Conservation (phyloP, 2,113 vertebrate species). For the Calyptommatus sinebrachiatus region DNA sequence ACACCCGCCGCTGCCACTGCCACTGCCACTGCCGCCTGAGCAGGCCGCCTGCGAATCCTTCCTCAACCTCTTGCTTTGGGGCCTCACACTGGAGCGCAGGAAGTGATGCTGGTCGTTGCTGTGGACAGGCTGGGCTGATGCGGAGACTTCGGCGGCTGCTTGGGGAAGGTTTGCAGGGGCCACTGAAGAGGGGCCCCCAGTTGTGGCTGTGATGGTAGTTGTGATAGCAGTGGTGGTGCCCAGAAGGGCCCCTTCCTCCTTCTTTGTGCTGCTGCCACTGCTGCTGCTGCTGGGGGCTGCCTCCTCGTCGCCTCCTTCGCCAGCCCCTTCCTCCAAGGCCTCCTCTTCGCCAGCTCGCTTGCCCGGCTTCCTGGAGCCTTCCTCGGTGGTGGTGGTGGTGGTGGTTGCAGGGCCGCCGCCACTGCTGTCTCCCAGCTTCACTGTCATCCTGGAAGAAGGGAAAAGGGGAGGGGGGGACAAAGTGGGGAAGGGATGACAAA, state of each 20-base stretch:
- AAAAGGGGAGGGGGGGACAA: conserved; percentile 66
- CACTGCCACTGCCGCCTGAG: conserved; percentile 76
- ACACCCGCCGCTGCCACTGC: conserved; percentile 60
- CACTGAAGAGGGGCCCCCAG: conserved; percentile 59
- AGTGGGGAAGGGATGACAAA: conserved; percentile 60
- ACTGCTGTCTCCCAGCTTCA: conserved; percentile 88
- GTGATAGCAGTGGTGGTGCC: conserved; percentile 68
- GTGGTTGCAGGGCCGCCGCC: conserved; percentile 27
- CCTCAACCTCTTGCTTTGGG: conserved; percentile 94
- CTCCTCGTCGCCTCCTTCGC: conserved; percentile 90
- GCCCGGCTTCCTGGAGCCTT: conserved; percentile 86
- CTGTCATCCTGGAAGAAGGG: conserved; percentile 89
- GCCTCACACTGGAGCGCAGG: conserved; percentile 95
- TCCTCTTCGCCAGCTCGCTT: conserved; percentile 89
- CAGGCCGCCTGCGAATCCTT: conserved; percentile 86
- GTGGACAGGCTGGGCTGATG: conserved; percentile 70
- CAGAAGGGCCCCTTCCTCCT: conserved; percentile 80
- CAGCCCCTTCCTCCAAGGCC: conserved; percentile 87
- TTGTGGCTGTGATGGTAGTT: conserved; percentile 61
- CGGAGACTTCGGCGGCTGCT: conserved; percentile 45
- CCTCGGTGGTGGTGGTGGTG: conserved; percentile 68
- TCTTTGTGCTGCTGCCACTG: conserved; percentile 71
- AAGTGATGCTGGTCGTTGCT: conserved; percentile 98
- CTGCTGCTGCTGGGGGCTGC: conserved; percentile 74
- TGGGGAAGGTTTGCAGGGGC: conserved; percentile 58